Evolutionary conservation across 2,797 vertebrate genomes (phyloP), one percentile per base, ranked within the genome.

Genomic region (Chiroxiphia lanceolata): DNA sequence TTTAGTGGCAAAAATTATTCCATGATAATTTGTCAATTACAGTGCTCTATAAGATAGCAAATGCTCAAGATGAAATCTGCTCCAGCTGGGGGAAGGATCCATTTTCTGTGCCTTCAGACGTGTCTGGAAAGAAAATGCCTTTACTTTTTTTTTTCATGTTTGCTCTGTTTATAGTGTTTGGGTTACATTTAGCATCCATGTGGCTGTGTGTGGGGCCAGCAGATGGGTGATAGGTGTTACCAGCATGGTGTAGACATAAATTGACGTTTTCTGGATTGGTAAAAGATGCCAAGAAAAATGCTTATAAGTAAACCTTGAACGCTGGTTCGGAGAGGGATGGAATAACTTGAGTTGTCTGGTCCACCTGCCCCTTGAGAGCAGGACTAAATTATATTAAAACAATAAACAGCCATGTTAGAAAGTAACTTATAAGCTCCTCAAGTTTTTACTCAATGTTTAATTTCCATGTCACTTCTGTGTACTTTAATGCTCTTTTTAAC

Each of bases 1-100:
- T 81, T 94, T 84, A 94, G 82, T 75, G 79, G 79, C 88, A 90
- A 89, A 96, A 91, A 92, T 91, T 81, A 93, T 90, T 96, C 69
- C 44, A 63, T 53, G 67, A 91, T 90, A 90, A 89, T 90, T 95
- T 89, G 91, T 90, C 91, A 83, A 51, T 96, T 95, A 87, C 53
- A 83, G 79, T 76, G 67, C 90, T 90, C 87, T 65, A 86, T 94
- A 80, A 87, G 88, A 76, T 94, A 90, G 47, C 82, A 93, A 78
- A 88, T 86, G 36, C 65, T 95, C 0, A 1, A 92, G 84, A 81
- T 89, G 64, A 87, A 89, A 95, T 87, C 81, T 90, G 60, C 68
- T 94, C 60, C 81, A 83, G 78, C 81, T 83, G 78, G 64, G 38
- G 60, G 67, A 87, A 89, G 38, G 84, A 85, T 93, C 45, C 29